Base-by-base conservation (phyloP, 23 tunicate species). In the Ascidia mentula region DNA sequence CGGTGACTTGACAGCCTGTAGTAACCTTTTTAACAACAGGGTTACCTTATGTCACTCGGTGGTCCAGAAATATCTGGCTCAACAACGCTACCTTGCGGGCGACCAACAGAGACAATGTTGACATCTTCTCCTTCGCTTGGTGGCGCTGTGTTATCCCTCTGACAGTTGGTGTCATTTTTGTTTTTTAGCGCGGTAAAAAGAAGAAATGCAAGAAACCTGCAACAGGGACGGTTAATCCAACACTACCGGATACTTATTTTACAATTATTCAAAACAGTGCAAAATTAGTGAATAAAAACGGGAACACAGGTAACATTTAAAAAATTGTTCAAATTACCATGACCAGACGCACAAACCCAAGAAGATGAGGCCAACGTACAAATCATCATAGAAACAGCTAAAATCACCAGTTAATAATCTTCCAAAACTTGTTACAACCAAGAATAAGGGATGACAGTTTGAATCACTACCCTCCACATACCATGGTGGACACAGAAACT, bases 371-470 rank as follows among this genome's bases (percentile, higher is more conserved):
- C 75, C 17, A 38, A 79, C 69, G 18, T 70, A 24, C 37, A 86
- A 15, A 37, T 79, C 90, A 24, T 72, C 90, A 71, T 38, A 28
- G 20, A 79, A 30, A 39, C 40, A 78, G 0, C 74, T 31, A 72
- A 59, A 72, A 73, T 86, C 84, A 13, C 75, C 90, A 36, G 84
- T 69, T 7, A 79, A 28, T 22, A 86, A 34, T 79, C 90, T 34
- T 24, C 26, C 30, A 26, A 86, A 26, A 46, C 90, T 79, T 0
- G 59, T 36, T 1, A 80, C 77, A 9, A 86, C 75, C 6, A 38
- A 72, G 31, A 22, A 42, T 3, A 35, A 32, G 69, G 59, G 80
- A 33, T 32, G 40, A 7, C 33, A 45, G n/a, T 13, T 38, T 13
- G 34, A 26, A 61, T 77, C 45, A 38, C 32, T 7, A 61, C 76